Evolutionary conservation across 2,113 vertebrate species (phyloP), one percentile per base, ranked within the genome.

Genomic region (Pagrus major): DNA sequence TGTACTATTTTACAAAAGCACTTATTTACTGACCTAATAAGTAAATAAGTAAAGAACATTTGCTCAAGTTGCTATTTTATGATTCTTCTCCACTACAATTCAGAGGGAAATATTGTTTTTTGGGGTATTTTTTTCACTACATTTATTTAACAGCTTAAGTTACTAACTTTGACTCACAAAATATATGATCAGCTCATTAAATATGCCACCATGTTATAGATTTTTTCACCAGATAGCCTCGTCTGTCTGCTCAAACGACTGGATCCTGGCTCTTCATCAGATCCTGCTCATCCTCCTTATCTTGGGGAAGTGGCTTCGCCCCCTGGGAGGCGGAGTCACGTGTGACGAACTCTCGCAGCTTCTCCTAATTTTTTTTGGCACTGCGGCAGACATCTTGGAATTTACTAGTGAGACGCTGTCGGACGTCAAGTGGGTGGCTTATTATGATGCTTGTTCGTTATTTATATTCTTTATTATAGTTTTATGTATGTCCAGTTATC

Each of bases 301-400:
- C 25, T 70, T 99, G 66, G 98, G 97, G 49, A 97, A 97, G 89
- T 99, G 98, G 98, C 94, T 99, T 42, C 95, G 99, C 29, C 98
- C 98, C 0, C 93, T 96, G 9, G 97, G 97, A 44, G 94, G 92
- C 0, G 96, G 96, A 27, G 95, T 99, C 88, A 97, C 96, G 0
- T 94, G 96, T 31, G 97, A 98, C 29, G 95, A 99, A 4, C 92
- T 99, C 31, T 98, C 98, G 8, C 97, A 99, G 87, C 96, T 99
- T 71, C 96, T 99, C 21, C 95, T 99, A 35, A 96, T 96, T 88
- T 99, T 98, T 83, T 97, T 99, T 54, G 97, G 98, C 61, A 98
- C 96, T 10, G 97, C 97, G 2, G 98, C 97, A 11, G 98, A 99
- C 86, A 98, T 97, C 81, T 94, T 99, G 0, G 98, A 99, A 90